phyloP scores from a whole-genome alignment of 2,888 invertebrate genomes.

The Dicyrtoma fusca region DNA sequence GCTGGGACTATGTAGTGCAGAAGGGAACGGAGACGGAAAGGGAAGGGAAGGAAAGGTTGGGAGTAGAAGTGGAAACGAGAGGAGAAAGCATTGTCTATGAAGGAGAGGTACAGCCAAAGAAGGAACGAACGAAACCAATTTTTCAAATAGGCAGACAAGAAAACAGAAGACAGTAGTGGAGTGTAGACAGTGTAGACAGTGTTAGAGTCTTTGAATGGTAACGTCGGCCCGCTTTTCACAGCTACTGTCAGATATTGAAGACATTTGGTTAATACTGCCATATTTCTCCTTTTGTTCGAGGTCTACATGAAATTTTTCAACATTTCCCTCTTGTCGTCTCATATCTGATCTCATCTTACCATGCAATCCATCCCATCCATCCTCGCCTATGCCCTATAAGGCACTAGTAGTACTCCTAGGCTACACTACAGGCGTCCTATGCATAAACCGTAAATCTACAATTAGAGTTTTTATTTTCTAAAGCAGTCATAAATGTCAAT shows the following conservation, averaged over 20 bases:
- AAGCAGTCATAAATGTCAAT: no score
- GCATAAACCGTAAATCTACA: no score
- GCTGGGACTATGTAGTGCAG: no score
- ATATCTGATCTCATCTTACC: background rate
- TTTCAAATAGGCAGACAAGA: slow-evolving; percentile 28
- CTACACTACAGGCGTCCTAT: no score
- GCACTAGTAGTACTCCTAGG: no score
- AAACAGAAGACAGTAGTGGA: slow-evolving; percentile 19
- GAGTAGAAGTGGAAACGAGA: background rate
- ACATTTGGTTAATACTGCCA: slow-evolving; percentile 49
- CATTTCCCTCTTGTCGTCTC: slow-evolving; percentile 30
- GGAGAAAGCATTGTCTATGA: slow-evolving; percentile 22
- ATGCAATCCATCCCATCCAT: background rate
- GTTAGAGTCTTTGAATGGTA: slow-evolving; percentile 33
- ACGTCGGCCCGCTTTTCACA: slow-evolving; percentile 37
- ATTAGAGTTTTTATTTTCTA: no score
- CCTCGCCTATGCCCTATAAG: background rate
- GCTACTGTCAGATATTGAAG: slow-evolving; percentile 46
- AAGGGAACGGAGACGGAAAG: no score
- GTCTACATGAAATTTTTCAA: slow-evolving; percentile 46
- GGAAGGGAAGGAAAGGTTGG: no score
- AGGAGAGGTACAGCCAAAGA: background rate
- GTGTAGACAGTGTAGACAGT: background rate
- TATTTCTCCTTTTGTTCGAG: slow-evolving; percentile 49
- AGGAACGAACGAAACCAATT: slow-evolving; percentile 27